Evolutionary conservation across 2,888 invertebrate genomes (phyloP).

Genomic region (Mythimna ferrago): DNA sequence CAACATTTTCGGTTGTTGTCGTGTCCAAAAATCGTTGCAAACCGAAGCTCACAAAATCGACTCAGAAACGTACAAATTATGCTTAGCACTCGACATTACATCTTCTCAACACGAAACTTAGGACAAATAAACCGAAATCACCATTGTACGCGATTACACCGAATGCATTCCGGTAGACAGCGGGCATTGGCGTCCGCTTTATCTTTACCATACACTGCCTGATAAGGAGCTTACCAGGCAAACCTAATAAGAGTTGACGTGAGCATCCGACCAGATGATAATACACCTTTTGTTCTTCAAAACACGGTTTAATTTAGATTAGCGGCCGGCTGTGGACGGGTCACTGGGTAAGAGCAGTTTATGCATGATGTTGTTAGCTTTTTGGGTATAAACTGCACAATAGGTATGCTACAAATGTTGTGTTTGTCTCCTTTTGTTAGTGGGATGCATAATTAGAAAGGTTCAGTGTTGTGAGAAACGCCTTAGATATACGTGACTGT

Average conservation of each 20-base stretch:
- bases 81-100: conserved; percentile 44
- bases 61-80: conserved; percentile 20
- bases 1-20: not conserved
- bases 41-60: conserved; percentile 16
- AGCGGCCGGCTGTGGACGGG: conserved; percentile 63
- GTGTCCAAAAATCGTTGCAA: conserved; percentile 31
- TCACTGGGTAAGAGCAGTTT: conserved; percentile 76
- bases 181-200: conserved; percentile 84
- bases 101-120: conserved; percentile 43
- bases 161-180: conserved; percentile 80
- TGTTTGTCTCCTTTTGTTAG: conserved; percentile 61
- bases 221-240: conserved; percentile 88
- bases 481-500: not conserved
- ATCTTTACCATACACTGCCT: conserved; percentile 88
- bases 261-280: conserved; percentile 70
- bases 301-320: conserved; percentile 79
- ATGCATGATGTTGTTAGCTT: conserved; percentile 75
- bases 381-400: conserved; percentile 77
- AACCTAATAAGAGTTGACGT: conserved; percentile 87
- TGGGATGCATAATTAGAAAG: conserved; percentile 49
- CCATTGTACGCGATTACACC: conserved; percentile 76
- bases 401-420: conserved; percentile 72
- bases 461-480: conserved; percentile 22
- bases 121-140: conserved; percentile 54
- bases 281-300: conserved; percentile 73